Conservation (phyloP, 2,797 vertebrate species). For the Pangasius sanitwongsei region DNA sequence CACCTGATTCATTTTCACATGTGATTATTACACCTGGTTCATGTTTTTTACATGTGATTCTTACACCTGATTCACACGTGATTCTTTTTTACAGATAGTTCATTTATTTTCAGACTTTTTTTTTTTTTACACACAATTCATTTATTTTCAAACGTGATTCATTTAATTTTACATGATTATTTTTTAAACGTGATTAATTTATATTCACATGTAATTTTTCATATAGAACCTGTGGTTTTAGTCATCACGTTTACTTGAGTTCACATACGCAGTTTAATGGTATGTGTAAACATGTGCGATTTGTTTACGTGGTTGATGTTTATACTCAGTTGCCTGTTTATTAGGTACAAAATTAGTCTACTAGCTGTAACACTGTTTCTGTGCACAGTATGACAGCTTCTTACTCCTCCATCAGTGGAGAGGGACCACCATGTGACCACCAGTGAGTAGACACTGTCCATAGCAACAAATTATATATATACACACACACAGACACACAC, state of each 20-base stretch:
- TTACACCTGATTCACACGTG: neutral
- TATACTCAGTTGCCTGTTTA: neutral
- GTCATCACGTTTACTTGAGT: neutral
- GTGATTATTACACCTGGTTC: neutral
- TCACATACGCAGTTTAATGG: neutral
- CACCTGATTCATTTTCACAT: neutral
- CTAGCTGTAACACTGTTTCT: neutral
- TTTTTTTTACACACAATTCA: too few relatives aligned
- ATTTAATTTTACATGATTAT: neutral
- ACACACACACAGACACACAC: too few relatives aligned
- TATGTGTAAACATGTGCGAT: neutral
- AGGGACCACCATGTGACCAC: neutral
- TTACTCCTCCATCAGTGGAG: neutral
- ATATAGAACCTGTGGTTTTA: neutral
- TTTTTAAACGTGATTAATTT: neutral
- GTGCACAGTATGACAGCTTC: neutral
- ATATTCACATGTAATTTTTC: neutral
- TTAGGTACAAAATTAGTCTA: neutral
- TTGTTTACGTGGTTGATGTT: neutral
- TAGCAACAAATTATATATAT: neutral
- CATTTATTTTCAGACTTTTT: too few relatives aligned
- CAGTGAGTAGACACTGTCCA: neutral
- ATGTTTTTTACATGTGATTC: neutral
- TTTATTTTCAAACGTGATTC: too few relatives aligned
- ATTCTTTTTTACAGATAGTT: neutral